Percentiles rank a stretch among this genome's conserved stretches.
Evolutionary conservation across 64 coral and sea anemone species (phyloP).

Genomic region (Anthopleura sola): DNA sequence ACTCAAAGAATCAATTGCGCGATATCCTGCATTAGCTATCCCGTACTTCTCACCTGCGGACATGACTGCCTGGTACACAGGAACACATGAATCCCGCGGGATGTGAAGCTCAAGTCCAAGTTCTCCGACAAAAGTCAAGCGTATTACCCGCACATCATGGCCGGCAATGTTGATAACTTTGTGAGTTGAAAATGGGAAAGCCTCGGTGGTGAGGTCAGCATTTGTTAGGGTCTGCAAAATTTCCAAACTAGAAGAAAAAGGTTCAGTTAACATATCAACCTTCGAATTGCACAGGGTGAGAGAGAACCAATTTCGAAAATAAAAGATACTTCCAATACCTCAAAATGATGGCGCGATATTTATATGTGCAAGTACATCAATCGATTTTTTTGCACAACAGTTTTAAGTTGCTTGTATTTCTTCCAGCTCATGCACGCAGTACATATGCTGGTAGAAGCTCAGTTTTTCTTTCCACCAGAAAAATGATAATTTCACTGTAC

Average conservation of each 20-base stretch:
- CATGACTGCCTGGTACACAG: slow-evolving; percentile 86
- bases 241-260: slow-evolving; percentile 59
- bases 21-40: slow-evolving; percentile 80
- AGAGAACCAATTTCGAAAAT: neutral
- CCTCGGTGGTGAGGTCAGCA: slow-evolving; percentile 71
- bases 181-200: slow-evolving; percentile 94
- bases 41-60: slow-evolving; percentile 62
- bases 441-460: too few relatives aligned
- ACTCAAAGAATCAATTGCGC: slow-evolving; percentile 92
- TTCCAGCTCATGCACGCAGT: too few relatives aligned
- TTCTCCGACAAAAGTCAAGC: slow-evolving; percentile 94
- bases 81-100: slow-evolving; percentile 85
- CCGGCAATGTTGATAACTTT: slow-evolving; percentile 80
- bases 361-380: too few relatives aligned
- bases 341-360: too few relatives aligned
- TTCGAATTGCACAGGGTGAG: too few relatives aligned
- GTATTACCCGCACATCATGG: slow-evolving; percentile 64
- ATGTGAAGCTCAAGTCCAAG: slow-evolving; percentile 95
- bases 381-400: too few relatives aligned
- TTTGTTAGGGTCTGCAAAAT: slow-evolving; percentile 55
- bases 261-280: neutral
- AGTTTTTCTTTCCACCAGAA: too few relatives aligned
- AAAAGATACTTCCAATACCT: too few relatives aligned
- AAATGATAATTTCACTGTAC: too few relatives aligned
- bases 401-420: too few relatives aligned